Evolutionary conservation across 1,140 invertebrate genomes (phyloP), one percentile per base, ranked within the genome.

Genomic region (Trichonephila inaurata): DNA sequence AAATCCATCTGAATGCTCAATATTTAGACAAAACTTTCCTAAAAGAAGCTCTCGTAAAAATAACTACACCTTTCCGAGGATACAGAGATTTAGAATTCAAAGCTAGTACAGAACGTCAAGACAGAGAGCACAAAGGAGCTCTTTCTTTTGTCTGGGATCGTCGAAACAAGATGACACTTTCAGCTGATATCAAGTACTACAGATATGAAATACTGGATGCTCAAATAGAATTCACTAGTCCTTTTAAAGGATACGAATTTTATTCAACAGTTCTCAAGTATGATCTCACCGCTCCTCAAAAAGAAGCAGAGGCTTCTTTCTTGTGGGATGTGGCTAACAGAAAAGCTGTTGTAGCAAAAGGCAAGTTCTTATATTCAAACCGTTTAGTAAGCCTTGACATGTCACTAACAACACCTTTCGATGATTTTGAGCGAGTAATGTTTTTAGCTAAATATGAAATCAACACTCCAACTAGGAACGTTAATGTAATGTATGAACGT

Each of bases 291-390:
- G 60, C 10, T 33, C 77, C 40, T 28, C 60, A 85, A 12, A 94
- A 94, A 44, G 21, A 77, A 69, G 82, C 51, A 8, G 88, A 94
- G 77, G 33, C 83, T 14, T 85, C 88, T 58, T 86, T 69, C 18
- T 40, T 69, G 40, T 94, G 93, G 93, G 89, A 61, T 86, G n/a
- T 28, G 21, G 83, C 19, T 7, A 69, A 91, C 28, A 94, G 51
- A n/a, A 94, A 94, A 91, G 18, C 77, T 14, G 18, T 94, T n/a
- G n/a, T 60, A n/a, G n/a, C 58, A 21, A 94, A 90, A 28, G 93
- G 88, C 12, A 85, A 40, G 61, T 85, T 90, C 51, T 58, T 94
- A 24, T 21, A 61, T 14, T 58, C 77, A 16, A 58, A 33, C 24
- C 21, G 82, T 16, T 33, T 85, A 5, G 60, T 16, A 28, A 83